phyloP scores from a whole-genome alignment of 2,888 invertebrate genomes.

The Lysandra bellargus region DNA sequence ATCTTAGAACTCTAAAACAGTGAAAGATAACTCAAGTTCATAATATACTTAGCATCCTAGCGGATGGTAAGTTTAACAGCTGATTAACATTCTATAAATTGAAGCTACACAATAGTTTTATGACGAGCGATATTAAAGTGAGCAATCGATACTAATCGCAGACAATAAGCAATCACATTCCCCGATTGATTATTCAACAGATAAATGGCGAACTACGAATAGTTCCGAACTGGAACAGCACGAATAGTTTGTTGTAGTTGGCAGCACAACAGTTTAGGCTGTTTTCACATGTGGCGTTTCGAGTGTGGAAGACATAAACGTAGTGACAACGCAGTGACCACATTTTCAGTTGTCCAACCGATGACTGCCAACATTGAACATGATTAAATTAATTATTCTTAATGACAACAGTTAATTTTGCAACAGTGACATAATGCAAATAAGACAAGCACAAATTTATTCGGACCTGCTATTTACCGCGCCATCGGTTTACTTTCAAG shows the following conservation, averaged over 20 bases:
- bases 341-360: no score
- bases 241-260: constrained; percentile 4
- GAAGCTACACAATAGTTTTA: no score
- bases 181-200: not conserved
- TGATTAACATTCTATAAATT: no score
- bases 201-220: not conserved
- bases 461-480: no score
- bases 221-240: not conserved
- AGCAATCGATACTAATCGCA: not conserved
- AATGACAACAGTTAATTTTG: no score
- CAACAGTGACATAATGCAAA: no score
- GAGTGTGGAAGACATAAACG: not conserved
- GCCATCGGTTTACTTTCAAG: no score
- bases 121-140: not conserved
- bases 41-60: not conserved
- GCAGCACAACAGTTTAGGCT: not conserved
- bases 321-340: not conserved
- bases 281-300: not conserved
- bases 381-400: no score
- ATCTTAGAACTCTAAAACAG: not conserved
- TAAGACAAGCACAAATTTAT: no score
- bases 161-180: not conserved
- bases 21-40: not conserved
- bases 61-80: no score
- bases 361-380: no score